Evolutionary conservation across 2,888 invertebrate genomes (phyloP), one percentile per base, ranked within the genome.

Genomic region (Diaperis boleti): DNA sequence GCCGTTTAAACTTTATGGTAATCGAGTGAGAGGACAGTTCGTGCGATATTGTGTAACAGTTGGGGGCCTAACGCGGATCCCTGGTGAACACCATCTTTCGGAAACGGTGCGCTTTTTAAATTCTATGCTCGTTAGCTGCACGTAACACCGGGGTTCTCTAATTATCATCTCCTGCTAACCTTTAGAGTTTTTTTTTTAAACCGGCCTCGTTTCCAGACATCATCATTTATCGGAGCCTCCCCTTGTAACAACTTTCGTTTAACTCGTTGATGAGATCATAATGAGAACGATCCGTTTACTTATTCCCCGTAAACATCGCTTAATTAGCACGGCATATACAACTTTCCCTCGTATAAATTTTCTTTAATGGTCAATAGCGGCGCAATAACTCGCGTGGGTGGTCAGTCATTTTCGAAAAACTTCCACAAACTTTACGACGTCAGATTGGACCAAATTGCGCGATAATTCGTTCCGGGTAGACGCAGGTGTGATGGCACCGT

Each of bases 1-100:
- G 55, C 42, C 11, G 13, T 17, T 55, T 42, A 42, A 44, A 55
- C 22, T 55, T 55, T 55, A 55, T 55, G 55, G 29, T 55, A 55
- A 55, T 55, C 42, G n/a, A n/a, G n/a, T n/a, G n/a, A n/a, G n/a
- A n/a, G n/a, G n/a, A n/a, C n/a, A n/a, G n/a, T n/a, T n/a, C n/a
- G n/a, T n/a, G n/a, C n/a, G n/a, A n/a, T n/a, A n/a, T n/a, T n/a
- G n/a, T n/a, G n/a, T n/a, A n/a, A n/a, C n/a, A n/a, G n/a, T n/a
- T n/a, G n/a, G n/a, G n/a, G n/a, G n/a, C n/a, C n/a, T n/a, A n/a
- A n/a, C n/a, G n/a, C n/a, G n/a, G n/a, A n/a, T n/a, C n/a, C n/a
- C n/a, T n/a, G n/a, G n/a, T n/a, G n/a, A n/a, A n/a, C n/a, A n/a
- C n/a, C n/a, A n/a, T n/a, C n/a, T n/a, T n/a, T n/a, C n/a, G n/a